Conservation (phyloP, 2,888 invertebrate species). For the Poecilus cupreus region DNA sequence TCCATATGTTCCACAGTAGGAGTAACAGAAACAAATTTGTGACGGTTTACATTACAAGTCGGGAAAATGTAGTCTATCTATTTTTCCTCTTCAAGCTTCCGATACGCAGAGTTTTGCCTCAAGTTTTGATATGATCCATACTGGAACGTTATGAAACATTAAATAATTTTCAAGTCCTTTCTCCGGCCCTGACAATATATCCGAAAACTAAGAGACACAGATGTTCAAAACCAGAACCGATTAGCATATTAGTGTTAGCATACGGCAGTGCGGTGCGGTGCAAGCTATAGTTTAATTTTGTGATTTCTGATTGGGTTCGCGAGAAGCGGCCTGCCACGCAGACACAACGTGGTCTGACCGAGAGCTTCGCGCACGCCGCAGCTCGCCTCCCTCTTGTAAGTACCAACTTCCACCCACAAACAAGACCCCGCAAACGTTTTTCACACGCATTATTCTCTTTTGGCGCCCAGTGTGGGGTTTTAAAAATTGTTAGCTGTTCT, state of each 20-base stretch:
- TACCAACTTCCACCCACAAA: slow-evolving; percentile 14
- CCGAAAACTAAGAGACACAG: neutral
- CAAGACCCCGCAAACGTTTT: slow-evolving; percentile 31
- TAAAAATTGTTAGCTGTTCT: neutral
- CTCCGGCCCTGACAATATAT: slow-evolving; percentile 28
- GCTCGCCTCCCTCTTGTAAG: slow-evolving; percentile 57
- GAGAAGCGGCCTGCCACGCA: slow-evolving; percentile 66
- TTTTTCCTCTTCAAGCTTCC: too few species aligned
- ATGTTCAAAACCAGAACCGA: slow-evolving; percentile 21
- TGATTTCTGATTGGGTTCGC: slow-evolving; percentile 55
- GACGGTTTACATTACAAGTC: too few species aligned
- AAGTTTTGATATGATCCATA: too few species aligned
- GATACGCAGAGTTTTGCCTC: too few species aligned
- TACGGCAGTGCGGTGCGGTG: slow-evolving; percentile 44
- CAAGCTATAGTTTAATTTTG: slow-evolving; percentile 56
- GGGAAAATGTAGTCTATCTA: too few species aligned
- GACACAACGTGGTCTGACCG: slow-evolving; percentile 64
- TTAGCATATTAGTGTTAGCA: slow-evolving; percentile 1
- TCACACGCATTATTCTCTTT: slow-evolving; percentile 1
- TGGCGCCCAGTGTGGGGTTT: neutral
- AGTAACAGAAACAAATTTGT: too few species aligned
- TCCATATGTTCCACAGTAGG: too few species aligned
- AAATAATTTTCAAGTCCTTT: neutral
- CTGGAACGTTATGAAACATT: too few species aligned
- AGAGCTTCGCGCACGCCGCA: slow-evolving; percentile 48